Evolutionary conservation across 2,888 invertebrate genomes (phyloP), one percentile per base, ranked within the genome.

Genomic region (Scaptomyza parva): DNA sequence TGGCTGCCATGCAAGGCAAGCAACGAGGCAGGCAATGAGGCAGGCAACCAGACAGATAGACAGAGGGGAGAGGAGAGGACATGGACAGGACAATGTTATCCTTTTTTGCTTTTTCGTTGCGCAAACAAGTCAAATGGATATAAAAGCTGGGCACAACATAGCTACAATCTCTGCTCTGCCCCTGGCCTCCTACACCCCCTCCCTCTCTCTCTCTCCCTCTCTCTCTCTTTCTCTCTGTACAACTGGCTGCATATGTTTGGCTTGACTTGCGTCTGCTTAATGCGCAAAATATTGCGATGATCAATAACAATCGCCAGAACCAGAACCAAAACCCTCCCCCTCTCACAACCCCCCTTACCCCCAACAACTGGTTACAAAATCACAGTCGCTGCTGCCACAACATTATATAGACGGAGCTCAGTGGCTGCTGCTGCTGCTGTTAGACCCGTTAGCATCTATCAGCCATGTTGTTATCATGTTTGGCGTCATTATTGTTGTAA

Each of bases 231-330:
- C 12, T 12, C 2, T 0, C 45, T 26, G 0, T 2, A 26, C 18
- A 50, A 11, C 43, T 22, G 43, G 51, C 65, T 83, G 82, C 88
- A 82, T 82, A 82, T 83, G 88, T 82, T 83, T 83, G 86, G 85
- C 78, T 83, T 81, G 83, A 67, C 80, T 76, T 65, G 83, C 76
- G 79, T 59, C 83, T 79, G 78, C 88, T 88, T 84, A 84, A 84
- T 88, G 88, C 88, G 80, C 80, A 84, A 84, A 84, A 84, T 84
- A 84, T 84, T 84, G 88, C 88, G 80, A 82, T 84, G 88, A 84
- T 84, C 84, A 84, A 84, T 84, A 84, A 88, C 86, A 84, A 82
- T 86, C 85, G 85, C 68, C 59, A 55, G 59, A 24, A 44, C 17
- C 33, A 28, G 1, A 30, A 9, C 37, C 37, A 37, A 9, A n/a